A percentile compares a stretch with the other conserved stretches of the same genome.
Conservation (phyloP, 64 coral and sea anemone genomes). For the Actinia equina region DNA sequence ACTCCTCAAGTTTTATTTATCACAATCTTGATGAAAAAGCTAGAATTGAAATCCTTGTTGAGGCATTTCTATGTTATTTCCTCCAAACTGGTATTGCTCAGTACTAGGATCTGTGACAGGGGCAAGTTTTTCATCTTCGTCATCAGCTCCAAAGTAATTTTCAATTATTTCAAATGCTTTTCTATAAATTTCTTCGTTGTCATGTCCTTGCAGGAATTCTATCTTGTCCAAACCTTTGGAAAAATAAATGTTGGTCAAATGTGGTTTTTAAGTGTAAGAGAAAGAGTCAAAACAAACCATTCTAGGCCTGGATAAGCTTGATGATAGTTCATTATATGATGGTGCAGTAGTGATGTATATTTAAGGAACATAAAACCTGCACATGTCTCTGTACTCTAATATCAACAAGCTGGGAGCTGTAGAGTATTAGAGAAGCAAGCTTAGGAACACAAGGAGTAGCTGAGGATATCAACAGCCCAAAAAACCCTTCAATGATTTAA, state of each 20-base stretch:
- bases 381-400: no score
- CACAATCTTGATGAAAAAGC: neutral
- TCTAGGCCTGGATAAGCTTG: no score
- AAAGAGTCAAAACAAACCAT: no score
- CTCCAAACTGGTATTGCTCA: slow-evolving; percentile 81
- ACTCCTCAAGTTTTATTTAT: neutral
- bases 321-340: no score
- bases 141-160: slow-evolving; percentile 86
- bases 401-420: no score
- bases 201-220: slow-evolving; percentile 97
- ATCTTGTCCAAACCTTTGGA: slow-evolving; percentile 93
- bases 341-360: no score
- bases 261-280: no score
- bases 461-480: no score
- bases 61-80: slow-evolving; percentile 59
- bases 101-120: slow-evolving; percentile 59
- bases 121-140: slow-evolving; percentile 88
- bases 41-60: slow-evolving; percentile 92
- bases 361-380: no score
- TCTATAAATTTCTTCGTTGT: slow-evolving; percentile 97
- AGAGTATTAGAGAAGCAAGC: no score
- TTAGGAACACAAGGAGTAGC: no score
- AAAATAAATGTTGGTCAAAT: neutral
- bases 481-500: no score
- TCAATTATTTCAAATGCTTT: slow-evolving; percentile 97